phyloP scores from a whole-genome alignment of 2,797 vertebrate genomes.

The Cuniculus paca region DNA sequence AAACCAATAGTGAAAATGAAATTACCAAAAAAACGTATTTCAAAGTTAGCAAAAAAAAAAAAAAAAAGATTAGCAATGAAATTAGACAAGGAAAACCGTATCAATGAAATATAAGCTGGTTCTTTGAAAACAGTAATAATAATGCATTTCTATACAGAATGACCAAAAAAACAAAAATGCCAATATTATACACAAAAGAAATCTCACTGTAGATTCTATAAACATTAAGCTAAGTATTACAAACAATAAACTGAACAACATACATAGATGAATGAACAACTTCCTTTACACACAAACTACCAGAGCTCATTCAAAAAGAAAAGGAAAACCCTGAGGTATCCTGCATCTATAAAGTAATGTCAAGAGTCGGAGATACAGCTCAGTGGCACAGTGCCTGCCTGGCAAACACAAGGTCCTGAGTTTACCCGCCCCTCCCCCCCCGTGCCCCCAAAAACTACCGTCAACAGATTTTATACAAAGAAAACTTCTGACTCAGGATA shows the following conservation, averaged over 20 bases:
- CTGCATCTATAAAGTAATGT: not conserved
- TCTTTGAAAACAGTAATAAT: not conserved
- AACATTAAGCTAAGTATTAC: not conserved
- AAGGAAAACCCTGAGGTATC: not conserved
- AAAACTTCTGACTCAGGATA: not conserved
- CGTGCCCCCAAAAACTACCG: not conserved
- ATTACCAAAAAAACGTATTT: not conserved
- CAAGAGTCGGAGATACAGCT: not conserved
- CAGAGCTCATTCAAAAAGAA: not conserved
- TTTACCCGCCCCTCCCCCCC: too few species aligned
- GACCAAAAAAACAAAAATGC: not conserved
- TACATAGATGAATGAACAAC: not conserved
- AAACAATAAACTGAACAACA: not conserved
- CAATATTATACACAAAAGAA: not conserved
- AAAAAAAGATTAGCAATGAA: not conserved
- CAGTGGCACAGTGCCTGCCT: too few species aligned
- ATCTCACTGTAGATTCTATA: not conserved
- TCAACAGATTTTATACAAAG: not conserved
- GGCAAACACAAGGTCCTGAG: too few species aligned
- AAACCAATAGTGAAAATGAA: not conserved
- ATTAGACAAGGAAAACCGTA: not conserved
- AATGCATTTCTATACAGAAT: not conserved
- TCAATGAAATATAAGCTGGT: not conserved
- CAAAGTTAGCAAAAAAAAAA: not conserved
- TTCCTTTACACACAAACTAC: not conserved